These are phyloP conservation scores for Drosophila pseudoobscura DNA, from an alignment of 1,140 invertebrate genomes.

Conservation along the genomic window DNA sequence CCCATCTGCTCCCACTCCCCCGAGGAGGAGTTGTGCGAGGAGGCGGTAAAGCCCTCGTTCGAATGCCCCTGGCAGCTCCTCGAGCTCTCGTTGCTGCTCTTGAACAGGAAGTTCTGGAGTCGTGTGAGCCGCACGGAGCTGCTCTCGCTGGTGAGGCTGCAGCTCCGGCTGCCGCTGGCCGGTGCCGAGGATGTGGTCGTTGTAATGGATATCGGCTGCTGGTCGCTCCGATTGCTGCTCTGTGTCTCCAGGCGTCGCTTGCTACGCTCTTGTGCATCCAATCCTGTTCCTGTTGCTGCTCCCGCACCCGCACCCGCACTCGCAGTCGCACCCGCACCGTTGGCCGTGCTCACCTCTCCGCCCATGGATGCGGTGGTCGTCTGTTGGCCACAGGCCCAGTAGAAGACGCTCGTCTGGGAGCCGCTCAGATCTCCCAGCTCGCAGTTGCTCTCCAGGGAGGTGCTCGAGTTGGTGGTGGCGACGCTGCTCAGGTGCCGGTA, in stretches of 20 bases:
- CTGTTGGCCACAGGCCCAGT: conserved; percentile 59
- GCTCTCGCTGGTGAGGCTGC: conserved; percentile 77
- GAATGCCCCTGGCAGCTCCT: conserved; percentile 74
- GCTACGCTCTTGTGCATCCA: conserved; percentile 17
- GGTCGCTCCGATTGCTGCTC: conserved; percentile 28
- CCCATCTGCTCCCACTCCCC: conserved; percentile 79
- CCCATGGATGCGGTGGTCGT: conserved; percentile 57
- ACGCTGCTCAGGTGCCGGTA: conserved; percentile 79
- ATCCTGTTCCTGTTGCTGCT: conserved; percentile 7
- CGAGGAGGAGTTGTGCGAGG: conserved; percentile 77
- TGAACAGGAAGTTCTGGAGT: conserved; percentile 78
- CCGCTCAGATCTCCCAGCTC: conserved; percentile 63
- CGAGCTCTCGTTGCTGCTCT: conserved; percentile 78
- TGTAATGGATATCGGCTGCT: conserved; percentile 22
- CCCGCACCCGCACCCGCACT: no score
- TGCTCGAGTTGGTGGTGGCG: conserved; percentile 77
- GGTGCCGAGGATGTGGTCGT: conserved; percentile 25
- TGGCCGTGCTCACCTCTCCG: conserved; percentile 67
- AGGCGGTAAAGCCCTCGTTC: conserved; percentile 76
- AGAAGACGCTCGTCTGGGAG: conserved; percentile 65
- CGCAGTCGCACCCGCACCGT: neutral
- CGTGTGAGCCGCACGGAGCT: conserved; percentile 73
- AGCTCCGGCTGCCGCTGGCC: conserved; percentile 62
- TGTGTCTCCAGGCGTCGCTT: conserved; percentile 39
- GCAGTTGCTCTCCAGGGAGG: conserved; percentile 75